phyloP scores from a whole-genome alignment of 2,113 vertebrate species.

The Nyctibius bracteatus region DNA sequence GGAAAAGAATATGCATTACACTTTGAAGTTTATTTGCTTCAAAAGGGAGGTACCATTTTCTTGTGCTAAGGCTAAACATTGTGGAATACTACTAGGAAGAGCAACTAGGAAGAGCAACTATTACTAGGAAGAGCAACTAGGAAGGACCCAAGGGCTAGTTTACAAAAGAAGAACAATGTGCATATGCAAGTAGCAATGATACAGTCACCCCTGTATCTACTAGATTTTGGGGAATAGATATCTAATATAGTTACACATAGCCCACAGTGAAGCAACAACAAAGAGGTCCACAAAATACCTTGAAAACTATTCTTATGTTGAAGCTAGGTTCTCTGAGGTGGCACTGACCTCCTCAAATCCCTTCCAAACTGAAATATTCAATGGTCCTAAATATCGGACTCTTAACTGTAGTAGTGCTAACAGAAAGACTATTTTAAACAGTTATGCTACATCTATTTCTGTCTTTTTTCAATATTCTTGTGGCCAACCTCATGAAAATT shows the following conservation, averaged over 20 bases:
- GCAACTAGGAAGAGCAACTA: background rate
- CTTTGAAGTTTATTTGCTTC: background rate
- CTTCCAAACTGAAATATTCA: background rate
- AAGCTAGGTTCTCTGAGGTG: background rate
- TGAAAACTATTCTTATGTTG: background rate
- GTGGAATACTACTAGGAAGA: background rate
- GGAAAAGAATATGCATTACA: background rate
- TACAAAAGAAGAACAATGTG: background rate
- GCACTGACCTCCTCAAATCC: background rate
- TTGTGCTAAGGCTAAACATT: background rate
- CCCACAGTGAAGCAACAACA: background rate
- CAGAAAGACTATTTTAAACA: background rate
- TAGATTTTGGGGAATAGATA: background rate
- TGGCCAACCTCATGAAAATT: background rate
- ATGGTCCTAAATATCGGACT: background rate
- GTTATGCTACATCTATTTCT: background rate
- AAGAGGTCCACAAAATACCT: background rate
- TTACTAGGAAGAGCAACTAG: background rate
- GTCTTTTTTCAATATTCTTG: background rate
- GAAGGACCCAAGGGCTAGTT: background rate
- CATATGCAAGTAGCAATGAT: background rate
- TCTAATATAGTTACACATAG: rapidly evolving
- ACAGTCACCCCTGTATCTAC: rapidly evolving
- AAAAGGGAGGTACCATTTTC: background rate
- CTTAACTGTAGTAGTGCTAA: background rate